Conservation (phyloP, 2,113 vertebrate genomes). For the Euleptes europaea region DNA sequence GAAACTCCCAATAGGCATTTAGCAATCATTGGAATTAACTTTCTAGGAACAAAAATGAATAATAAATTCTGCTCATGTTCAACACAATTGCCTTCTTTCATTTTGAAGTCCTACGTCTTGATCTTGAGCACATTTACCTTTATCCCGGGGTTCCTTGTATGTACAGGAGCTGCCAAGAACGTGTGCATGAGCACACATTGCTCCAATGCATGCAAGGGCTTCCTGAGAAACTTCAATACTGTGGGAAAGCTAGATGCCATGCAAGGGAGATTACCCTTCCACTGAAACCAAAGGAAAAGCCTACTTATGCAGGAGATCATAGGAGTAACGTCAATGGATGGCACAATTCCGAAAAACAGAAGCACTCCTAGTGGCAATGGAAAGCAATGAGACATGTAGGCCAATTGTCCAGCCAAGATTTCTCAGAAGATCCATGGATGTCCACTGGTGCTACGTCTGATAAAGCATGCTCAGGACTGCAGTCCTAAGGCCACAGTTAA, state of each 20-base stretch:
- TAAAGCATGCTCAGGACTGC: neutral
- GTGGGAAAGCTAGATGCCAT: neutral
- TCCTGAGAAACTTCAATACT: neutral
- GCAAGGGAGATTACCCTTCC: neutral
- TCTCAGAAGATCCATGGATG: neutral
- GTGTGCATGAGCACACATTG: no score
- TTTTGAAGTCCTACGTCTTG: neutral
- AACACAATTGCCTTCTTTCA: neutral
- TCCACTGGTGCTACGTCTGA: neutral
- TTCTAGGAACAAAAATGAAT: neutral
- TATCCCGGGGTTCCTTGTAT: neutral
- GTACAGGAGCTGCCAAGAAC: neutral
- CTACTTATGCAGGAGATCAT: neutral
- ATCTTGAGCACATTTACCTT: neutral
- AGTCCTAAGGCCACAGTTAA: neutral
- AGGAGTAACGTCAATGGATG: neutral
- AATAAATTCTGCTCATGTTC: neutral
- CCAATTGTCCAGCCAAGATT: neutral
- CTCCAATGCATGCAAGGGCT: neutral
- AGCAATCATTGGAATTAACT: neutral
- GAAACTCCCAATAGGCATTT: slow-evolving; percentile 2
- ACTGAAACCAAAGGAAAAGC: neutral
- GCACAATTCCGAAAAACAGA: neutral
- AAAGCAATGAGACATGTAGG: neutral
- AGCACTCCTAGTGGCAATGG: neutral